Evolutionary conservation across 2,113 vertebrate genomes (phyloP), one percentile per base, ranked within the genome.

Genomic region (Apodemus speciosus): DNA sequence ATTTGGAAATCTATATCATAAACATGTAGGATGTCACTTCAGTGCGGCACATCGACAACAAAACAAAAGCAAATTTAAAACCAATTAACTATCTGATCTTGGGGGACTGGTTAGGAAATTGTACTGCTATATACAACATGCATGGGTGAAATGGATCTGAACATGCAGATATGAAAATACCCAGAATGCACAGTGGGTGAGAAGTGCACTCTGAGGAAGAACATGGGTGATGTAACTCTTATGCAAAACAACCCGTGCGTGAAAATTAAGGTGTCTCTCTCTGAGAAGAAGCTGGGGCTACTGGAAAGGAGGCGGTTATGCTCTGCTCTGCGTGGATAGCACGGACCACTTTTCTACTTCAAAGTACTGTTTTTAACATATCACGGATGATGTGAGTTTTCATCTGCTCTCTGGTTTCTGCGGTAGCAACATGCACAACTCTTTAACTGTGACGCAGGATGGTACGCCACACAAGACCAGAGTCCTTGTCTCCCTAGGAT

Each of bases 31-130:
- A 46, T 85, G 38, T 91, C 71, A 76, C 14, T 38, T 23, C 35
- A 46, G 30, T 10, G 51, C 40, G 60, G 69, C 32, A 93, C 68
- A 80, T 35, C 83, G 38, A 77, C 38, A 46, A 5, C 15, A 94
- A 77, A 94, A 88, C 25, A 94, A 90, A 93, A 85, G 35, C 21
- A 51, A 88, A 49, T 73, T 46, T 60, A 51, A 94, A 92, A 51
- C n/a, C 43, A 86, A 83, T 58, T 85, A 68, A 85, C 72, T 32
- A 73, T 56, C 14, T 46, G 77, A 64, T 89, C 76, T 85, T 83
- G 73, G 40, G 84, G 85, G 58, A 68, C 49, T 38, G 11, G 40
- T 60, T 94, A 93, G 88, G 66, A 95, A 94, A 77, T 85, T 25
- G 79, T 0, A 40, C 8, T 69, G 56, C 43, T 93, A 89, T 40